These are phyloP conservation scores for Lepus townsendii DNA, from an alignment of 2,797 vertebrate genomes.

Conservation along the genomic window DNA sequence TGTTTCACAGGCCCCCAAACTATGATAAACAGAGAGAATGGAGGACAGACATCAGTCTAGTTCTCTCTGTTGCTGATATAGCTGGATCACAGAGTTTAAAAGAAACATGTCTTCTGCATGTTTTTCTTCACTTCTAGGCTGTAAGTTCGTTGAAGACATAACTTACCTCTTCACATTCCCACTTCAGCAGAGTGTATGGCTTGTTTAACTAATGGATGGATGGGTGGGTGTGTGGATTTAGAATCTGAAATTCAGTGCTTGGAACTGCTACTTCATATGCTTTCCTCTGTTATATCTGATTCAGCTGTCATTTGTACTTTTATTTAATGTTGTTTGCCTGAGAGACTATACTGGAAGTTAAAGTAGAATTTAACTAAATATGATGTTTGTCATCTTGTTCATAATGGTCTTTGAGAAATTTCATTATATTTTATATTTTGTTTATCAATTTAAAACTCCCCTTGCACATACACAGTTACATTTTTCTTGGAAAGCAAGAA, in stretches of 20 bases:
- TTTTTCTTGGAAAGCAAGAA: conserved; percentile 34
- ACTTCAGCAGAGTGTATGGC: neutral
- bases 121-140: neutral
- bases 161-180: neutral
- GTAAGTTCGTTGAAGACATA: neutral
- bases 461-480: neutral
- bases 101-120: neutral
- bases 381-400: conserved; percentile 57
- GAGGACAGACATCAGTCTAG: neutral
- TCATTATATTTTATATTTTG: conserved; percentile 52
- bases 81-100: neutral
- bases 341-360: conserved; percentile 8
- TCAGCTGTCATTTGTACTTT: conserved; percentile 56
- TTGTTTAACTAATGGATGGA: neutral
- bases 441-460: conserved; percentile 61
- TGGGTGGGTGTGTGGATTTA: neutral
- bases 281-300: neutral
- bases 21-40: neutral
- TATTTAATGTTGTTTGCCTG: conserved; percentile 55
- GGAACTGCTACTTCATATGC: neutral
- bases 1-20: neutral
- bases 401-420: conserved; percentile 54
- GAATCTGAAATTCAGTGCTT: neutral
- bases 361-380: conserved; percentile 54
- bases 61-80: neutral